Conservation (phyloP, 2,113 vertebrate species). For the Pseudois nayaur region DNA sequence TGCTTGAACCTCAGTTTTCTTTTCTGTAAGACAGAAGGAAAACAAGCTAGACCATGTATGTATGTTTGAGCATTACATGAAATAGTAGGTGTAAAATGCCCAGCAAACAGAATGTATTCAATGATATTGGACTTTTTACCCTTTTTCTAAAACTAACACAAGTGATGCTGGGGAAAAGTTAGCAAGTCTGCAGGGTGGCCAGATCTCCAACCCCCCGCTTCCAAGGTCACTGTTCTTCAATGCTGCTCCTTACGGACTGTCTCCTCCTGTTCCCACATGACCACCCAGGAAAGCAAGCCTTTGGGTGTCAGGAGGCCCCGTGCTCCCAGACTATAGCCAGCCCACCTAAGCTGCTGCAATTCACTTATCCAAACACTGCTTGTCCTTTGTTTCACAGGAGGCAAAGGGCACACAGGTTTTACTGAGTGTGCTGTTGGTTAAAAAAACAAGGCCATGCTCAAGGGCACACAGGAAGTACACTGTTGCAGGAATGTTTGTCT, state of each 20-base stretch:
- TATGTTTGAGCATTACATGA: no score
- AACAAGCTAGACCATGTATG: accelerated
- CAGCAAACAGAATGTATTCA: neutral
- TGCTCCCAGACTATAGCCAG: neutral
- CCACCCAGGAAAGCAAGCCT: neutral
- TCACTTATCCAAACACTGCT: neutral
- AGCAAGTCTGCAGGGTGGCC: no score
- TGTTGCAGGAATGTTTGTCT: neutral
- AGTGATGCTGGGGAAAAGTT: neutral
- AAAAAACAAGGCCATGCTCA: neutral
- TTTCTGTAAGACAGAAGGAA: neutral
- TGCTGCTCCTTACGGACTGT: accelerated
- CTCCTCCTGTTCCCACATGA: neutral
- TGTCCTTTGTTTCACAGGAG: neutral
- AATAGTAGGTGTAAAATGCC: neutral
- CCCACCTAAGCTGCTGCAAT: neutral
- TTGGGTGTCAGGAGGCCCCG: neutral
- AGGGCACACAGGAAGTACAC: neutral
- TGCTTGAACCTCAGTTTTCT: no score
- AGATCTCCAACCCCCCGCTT: neutral
- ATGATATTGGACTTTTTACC: neutral
- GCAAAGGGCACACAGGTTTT: neutral
- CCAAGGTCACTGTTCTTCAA: neutral
- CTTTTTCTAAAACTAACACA: neutral
- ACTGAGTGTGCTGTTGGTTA: neutral